A percentile compares a stretch with the other conserved stretches of the same genome.
phyloP scores from a whole-genome alignment of 2,797 vertebrate species.

The Fringilla coelebs region DNA sequence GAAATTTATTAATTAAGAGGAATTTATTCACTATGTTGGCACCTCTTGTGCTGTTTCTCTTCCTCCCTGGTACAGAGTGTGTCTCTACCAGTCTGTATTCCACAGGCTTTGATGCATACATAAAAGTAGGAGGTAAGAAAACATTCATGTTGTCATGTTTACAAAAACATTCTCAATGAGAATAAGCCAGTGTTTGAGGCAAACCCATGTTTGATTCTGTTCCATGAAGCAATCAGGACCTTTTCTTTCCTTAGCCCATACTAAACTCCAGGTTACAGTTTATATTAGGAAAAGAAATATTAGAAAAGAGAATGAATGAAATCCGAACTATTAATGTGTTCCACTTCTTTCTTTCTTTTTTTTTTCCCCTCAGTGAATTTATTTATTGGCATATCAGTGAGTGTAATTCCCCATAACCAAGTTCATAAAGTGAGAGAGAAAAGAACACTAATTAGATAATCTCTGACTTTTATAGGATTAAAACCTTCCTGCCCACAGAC shows the following conservation, averaged over 20 bases:
- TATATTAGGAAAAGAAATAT: neutral
- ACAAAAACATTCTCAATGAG: neutral
- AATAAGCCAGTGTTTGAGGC: neutral
- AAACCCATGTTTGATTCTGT: neutral
- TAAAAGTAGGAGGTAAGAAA: neutral
- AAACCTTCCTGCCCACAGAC: neutral
- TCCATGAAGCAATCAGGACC: neutral
- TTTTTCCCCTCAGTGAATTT: neutral
- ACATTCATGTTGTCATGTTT: neutral
- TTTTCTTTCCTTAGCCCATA: neutral
- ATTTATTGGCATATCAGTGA: neutral
- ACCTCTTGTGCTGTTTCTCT: neutral
- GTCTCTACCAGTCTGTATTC: neutral
- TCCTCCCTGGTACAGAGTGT: neutral
- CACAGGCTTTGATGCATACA: neutral
- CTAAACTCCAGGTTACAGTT: neutral
- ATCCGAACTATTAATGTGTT: neutral
- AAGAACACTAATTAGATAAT: constrained; percentile 32
- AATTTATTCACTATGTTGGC: neutral
- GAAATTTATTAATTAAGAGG: constrained; percentile 3
- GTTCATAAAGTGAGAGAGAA: neutral
- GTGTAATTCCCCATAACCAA: neutral
- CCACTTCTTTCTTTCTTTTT: neutral
- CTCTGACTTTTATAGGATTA: constrained; percentile 8
- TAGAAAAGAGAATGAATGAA: neutral